phyloP scores from a whole-genome alignment of 2,888 invertebrate genomes.

The Sphecodes monilicornis region DNA sequence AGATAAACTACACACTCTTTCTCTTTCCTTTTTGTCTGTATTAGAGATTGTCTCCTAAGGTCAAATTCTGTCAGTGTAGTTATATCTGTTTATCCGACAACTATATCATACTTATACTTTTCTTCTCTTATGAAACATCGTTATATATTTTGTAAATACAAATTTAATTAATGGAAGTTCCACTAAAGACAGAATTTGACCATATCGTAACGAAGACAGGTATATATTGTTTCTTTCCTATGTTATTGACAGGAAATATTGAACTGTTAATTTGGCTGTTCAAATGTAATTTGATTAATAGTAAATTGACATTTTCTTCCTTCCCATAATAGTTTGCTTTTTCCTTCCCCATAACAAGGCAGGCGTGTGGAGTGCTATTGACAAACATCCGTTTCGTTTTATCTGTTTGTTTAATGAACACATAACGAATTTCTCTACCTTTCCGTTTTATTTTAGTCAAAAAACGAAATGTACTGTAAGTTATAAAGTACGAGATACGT shows the following conservation, averaged over 20 bases:
- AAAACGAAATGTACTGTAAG: slow-evolving; percentile 43
- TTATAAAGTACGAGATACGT: slow-evolving; percentile 40
- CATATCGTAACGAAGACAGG: slow-evolving; percentile 59
- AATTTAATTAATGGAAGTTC: slow-evolving; percentile 53
- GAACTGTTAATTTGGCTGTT: slow-evolving; percentile 73
- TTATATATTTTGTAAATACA: slow-evolving; percentile 39
- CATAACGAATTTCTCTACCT: slow-evolving; percentile 36
- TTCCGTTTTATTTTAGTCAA: slow-evolving; percentile 22
- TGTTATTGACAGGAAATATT: slow-evolving; percentile 66
- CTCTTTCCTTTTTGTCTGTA: slow-evolving; percentile 27
- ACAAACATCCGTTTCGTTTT: slow-evolving; percentile 33
- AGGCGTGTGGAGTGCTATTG: slow-evolving; percentile 64
- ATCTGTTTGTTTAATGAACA: slow-evolving; percentile 54
- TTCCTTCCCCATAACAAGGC: slow-evolving; percentile 62
- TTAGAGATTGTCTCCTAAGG: slow-evolving; percentile 52
- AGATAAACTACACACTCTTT: slow-evolving; percentile 53
- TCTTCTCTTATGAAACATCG: slow-evolving; percentile 38
- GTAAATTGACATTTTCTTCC: slow-evolving; percentile 74
- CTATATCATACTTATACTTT: slow-evolving; percentile 37
- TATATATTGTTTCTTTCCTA: slow-evolving; percentile 58
- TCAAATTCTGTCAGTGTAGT: slow-evolving; percentile 66
- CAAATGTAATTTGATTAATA: slow-evolving; percentile 75
- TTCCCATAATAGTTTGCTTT: slow-evolving; percentile 45
- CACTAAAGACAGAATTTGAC: slow-evolving; percentile 67
- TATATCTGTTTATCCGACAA: slow-evolving; percentile 33